phyloP scores from a whole-genome alignment of 2,113 vertebrate species.

The Notarius quadriscutis region DNA sequence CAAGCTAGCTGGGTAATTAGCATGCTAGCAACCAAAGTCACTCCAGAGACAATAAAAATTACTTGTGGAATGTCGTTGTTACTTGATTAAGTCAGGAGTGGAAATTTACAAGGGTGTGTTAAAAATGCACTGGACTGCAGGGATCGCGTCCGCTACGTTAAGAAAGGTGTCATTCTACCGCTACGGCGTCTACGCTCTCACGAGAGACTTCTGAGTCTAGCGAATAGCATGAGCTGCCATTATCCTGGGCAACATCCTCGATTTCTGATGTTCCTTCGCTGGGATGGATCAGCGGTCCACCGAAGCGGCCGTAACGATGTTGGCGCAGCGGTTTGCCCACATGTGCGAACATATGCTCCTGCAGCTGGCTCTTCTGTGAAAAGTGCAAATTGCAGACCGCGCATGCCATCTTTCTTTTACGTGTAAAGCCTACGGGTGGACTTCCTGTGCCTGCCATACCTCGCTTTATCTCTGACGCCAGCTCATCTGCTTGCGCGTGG shows the following conservation, averaged over 20 bases:
- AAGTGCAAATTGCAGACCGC: constrained; percentile 86
- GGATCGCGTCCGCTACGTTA: neutral
- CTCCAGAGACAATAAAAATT: neutral
- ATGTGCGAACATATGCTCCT: constrained; percentile 93
- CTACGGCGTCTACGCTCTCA: constrained; percentile 81
- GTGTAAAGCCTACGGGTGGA: constrained; percentile 75
- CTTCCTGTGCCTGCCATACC: constrained; percentile 66
- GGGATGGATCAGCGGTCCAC: constrained; percentile 75
- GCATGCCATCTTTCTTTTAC: constrained; percentile 89
- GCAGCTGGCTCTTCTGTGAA: constrained; percentile 86
- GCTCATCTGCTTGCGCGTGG: constrained; percentile 80
- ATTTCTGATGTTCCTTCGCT: constrained; percentile 70
- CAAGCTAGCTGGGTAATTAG: neutral
- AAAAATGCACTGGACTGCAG: neutral
- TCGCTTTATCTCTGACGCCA: constrained; percentile 81
- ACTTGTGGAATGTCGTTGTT: neutral
- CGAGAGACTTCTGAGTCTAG: constrained; percentile 86
- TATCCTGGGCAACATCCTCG: constrained; percentile 78
- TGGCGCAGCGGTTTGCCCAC: constrained; percentile 82
- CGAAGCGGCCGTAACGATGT: constrained; percentile 81
- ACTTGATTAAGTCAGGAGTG: neutral
- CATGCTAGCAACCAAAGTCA: neutral
- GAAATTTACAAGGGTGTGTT: constrained; percentile 16
- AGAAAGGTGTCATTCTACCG: constrained; percentile 76
- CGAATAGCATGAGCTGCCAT: constrained; percentile 82